These are phyloP conservation scores for Nasonovia ribisnigri DNA, from an alignment of 2,888 invertebrate genomes.

Conservation along the genomic window DNA sequence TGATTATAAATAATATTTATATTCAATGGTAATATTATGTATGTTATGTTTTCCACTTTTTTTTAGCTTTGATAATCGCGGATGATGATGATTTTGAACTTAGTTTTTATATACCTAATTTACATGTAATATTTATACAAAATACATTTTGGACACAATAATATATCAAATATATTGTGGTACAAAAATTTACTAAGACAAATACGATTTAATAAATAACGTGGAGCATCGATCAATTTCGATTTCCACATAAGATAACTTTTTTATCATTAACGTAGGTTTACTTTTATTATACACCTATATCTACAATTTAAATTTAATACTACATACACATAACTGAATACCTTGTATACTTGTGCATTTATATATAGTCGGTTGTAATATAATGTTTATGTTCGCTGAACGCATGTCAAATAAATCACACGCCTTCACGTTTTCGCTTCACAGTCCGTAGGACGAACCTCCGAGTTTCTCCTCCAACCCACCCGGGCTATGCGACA, in stretches of 20 bases:
- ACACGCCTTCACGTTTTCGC: conserved; percentile 54
- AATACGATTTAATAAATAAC: not conserved
- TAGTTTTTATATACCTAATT: not conserved
- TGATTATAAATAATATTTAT: too few species aligned
- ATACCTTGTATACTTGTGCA: conserved; percentile 17
- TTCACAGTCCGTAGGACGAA: conserved; percentile 39
- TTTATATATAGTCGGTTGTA: not conserved
- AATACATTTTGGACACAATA: not conserved
- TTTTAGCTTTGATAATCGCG: not conserved
- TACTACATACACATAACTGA: not conserved
- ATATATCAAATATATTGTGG: not conserved
- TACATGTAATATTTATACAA: not conserved
- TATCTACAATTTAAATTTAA: conserved; percentile 37
- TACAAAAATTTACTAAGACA: not conserved
- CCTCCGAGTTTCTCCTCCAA: conserved; percentile 26
- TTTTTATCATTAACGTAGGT: not conserved
- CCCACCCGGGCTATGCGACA: conserved; percentile 15
- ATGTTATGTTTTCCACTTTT: not conserved
- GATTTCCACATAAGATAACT: not conserved
- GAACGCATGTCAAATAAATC: conserved; percentile 48
- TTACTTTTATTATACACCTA: not conserved
- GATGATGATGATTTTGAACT: not conserved
- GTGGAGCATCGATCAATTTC: not conserved
- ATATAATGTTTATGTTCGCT: conserved; percentile 22
- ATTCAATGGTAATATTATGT: too few species aligned